Evolutionary conservation across 2,888 invertebrate genomes (phyloP).

Genomic region (Netelia inedita): DNA sequence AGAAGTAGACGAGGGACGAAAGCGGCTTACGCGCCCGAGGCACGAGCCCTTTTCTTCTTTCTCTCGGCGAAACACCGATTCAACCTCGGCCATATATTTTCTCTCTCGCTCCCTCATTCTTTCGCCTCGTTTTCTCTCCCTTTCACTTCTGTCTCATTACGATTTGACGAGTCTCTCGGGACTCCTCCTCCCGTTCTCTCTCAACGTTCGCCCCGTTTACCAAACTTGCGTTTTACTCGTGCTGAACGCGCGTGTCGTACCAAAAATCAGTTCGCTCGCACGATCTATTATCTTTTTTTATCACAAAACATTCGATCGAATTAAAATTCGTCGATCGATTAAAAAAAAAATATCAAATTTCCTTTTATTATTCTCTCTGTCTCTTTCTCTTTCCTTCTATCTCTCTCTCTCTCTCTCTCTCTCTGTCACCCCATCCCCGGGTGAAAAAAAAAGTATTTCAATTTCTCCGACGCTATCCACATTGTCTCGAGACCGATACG

Average conservation of each 20-base stretch:
- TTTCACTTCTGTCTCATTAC: constrained; percentile 60
- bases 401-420: not conserved
- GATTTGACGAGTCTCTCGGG: constrained; percentile 57
- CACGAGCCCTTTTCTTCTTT: constrained; percentile 31
- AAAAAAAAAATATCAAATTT: no score
- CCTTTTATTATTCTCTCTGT: not conserved
- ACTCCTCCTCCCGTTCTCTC: constrained; percentile 31
- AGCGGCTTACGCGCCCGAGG: constrained; percentile 50
- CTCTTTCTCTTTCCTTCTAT: not conserved
- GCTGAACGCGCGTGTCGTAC: not conserved
- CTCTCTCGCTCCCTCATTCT: constrained; percentile 30
- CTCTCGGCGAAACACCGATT: constrained; percentile 13
- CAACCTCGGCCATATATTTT: constrained; percentile 17
- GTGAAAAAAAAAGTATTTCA: not conserved
- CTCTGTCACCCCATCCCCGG: not conserved
- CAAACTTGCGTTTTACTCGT: constrained; percentile 15
- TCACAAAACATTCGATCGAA: no score
- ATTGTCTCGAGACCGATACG: constrained; percentile 8
- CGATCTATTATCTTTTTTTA: not conserved
- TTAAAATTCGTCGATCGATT: no score
- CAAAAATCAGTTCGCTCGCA: not conserved
- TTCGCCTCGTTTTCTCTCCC: constrained; percentile 43
- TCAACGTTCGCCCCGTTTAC: constrained; percentile 15
- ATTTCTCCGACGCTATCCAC: constrained; percentile 34
- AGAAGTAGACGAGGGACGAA: constrained; percentile 22